These are phyloP conservation scores for Drosophila kanapiae DNA, from an alignment of 1,140 invertebrate genomes.

Conservation along the genomic window DNA sequence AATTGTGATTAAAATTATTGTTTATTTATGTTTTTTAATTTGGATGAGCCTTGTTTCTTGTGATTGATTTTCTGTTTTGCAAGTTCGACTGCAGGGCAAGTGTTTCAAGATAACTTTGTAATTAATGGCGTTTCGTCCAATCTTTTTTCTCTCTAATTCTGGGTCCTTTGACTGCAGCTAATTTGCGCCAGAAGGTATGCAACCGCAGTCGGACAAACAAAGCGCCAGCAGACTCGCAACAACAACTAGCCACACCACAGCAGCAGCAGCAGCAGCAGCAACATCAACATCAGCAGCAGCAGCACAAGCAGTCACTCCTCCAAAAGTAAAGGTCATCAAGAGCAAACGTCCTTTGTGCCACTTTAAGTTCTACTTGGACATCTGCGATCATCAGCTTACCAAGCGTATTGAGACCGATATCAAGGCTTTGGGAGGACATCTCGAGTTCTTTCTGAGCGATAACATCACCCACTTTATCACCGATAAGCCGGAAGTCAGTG, in stretches of 20 bases:
- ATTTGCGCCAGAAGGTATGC: constrained; percentile 84
- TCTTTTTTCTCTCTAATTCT: constrained; percentile 60
- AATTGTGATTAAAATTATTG: neutral
- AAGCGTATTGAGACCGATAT: constrained; percentile 88
- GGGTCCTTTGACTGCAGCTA: constrained; percentile 64
- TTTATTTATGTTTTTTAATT: neutral
- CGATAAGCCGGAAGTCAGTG: constrained; percentile 83
- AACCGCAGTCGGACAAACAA: constrained; percentile 85
- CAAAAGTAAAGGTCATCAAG: constrained; percentile 85
- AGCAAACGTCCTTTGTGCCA: constrained; percentile 87
- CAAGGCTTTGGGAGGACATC: constrained; percentile 89
- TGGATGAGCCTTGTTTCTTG: neutral
- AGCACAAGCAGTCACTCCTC: constrained; percentile 42
- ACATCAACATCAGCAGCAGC: constrained; percentile 55
- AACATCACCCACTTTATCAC: constrained; percentile 87
- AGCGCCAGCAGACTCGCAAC: constrained; percentile 80
- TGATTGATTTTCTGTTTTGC: neutral
- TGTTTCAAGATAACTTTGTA: constrained; percentile 1
- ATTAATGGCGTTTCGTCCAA: constrained; percentile 49
- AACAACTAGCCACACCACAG: constrained; percentile 49
- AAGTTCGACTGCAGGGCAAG: constrained; percentile 27
- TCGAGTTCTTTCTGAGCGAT: constrained; percentile 87
- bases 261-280: constrained; percentile 60
- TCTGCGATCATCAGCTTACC: constrained; percentile 88
- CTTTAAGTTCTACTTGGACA: constrained; percentile 90